A percentile compares a stretch with the other conserved stretches of the same genome.
Evolutionary conservation across 2,797 vertebrate species (phyloP).

Genomic region (Oreonectes daqikongensis): DNA sequence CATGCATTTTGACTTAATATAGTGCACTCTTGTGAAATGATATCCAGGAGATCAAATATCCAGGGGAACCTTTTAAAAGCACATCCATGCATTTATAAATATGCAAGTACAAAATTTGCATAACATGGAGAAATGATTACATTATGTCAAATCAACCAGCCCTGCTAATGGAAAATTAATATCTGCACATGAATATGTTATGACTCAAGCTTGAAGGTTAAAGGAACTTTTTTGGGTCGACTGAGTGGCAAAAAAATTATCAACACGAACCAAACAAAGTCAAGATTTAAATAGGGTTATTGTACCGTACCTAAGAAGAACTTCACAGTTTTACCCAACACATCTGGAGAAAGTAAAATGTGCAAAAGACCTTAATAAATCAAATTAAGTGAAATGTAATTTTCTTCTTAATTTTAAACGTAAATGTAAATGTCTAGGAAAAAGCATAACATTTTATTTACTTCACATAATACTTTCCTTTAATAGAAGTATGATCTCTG

Average conservation of each 20-base stretch:
- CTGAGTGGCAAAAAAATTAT: slow-evolving; percentile 8
- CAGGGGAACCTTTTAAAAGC: slow-evolving; percentile 58
- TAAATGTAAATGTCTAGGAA: neutral
- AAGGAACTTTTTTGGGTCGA: neutral
- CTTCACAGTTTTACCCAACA: no score
- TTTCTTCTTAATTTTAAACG: neutral
- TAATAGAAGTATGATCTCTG: neutral
- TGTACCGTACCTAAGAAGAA: neutral
- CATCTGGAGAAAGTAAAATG: neutral
- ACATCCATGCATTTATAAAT: slow-evolving; percentile 61
- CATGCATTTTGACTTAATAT: neutral
- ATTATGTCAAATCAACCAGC: slow-evolving; percentile 36
- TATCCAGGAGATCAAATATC: slow-evolving; percentile 48
- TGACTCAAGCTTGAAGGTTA: slow-evolving; percentile 32
- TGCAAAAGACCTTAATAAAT: neutral
- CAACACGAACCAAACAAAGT: neutral
- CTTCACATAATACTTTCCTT: neutral
- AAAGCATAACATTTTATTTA: neutral
- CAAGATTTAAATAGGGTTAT: neutral
- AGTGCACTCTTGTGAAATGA: slow-evolving; percentile 15
- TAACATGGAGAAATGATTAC: slow-evolving; percentile 54
- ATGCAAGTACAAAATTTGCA: slow-evolving; percentile 60
- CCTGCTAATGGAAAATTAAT: slow-evolving; percentile 51
- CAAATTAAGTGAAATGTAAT: neutral
- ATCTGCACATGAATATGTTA: slow-evolving; percentile 30